Evolutionary conservation across 2,797 vertebrate genomes (phyloP), one percentile per base, ranked within the genome.

Genomic region (Rousettus madagascariensis): DNA sequence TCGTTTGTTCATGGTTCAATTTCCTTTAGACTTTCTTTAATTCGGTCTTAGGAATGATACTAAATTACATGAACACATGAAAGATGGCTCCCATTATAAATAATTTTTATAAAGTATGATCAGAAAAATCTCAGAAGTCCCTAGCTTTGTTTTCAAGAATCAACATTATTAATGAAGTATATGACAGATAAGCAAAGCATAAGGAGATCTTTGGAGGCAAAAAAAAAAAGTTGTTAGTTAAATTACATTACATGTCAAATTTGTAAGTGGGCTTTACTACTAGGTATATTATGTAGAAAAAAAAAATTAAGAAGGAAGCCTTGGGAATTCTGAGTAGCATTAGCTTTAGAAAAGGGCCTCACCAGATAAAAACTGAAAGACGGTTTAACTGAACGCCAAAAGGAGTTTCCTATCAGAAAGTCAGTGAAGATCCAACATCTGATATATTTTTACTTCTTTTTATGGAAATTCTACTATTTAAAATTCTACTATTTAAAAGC

Each of bases 101-200:
- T 82, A 59, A 57, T 65, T 87, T 90, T 86, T 53, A 2, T 22
- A 90, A 92, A 94, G 86, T 72, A 89, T 38, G 3, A 85, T 80
- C 84, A 95, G 87, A 89, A 93, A 74, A 74, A 90, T 63, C 24
- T 46, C 86, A n/a, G 71, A 84, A 69, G 43, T 5, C 51, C 49
- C 46, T 63, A 12, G 22, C 59, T 55, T 41, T 61, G 7, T 80
- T 88, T 90, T 69, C 24, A 90, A 55, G 41, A 88, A 87, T 93
- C 36, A 91, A 26, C 28, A 57, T 92, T 61, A 92, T 89, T 74
- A 86, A 84, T 83, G 49, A 92, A 94, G 57, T 83, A 66, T 91
- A 86, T 41, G 75, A 55, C 26, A 95, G 33, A 69, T 49, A 91
- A 79, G 17, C 4, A 90, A 78, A 92, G 10, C 19, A 22, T 68